Evolutionary conservation across 2,113 vertebrate genomes (phyloP).

Genomic region (Brachyhypopomus gauderio): DNA sequence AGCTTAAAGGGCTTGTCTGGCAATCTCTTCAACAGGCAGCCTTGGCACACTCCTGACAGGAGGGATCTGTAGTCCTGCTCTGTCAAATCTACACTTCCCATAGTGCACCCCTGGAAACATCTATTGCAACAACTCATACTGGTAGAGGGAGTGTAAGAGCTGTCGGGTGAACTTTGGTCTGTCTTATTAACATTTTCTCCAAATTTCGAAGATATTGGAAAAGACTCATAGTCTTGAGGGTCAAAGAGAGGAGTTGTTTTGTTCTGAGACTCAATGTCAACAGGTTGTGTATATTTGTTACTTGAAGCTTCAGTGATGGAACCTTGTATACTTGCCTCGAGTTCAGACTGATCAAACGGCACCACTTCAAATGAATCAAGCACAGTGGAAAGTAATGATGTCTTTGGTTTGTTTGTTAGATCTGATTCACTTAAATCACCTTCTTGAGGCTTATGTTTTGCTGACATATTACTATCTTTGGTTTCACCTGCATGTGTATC

Average conservation of each 20-base stretch:
- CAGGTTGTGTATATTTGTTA: not conserved
- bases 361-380: slow-evolving; percentile 26
- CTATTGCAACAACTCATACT: slow-evolving; percentile 43
- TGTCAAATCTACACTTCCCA: slow-evolving; percentile 60
- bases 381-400: not conserved
- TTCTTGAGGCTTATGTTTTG: no score
- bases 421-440: not conserved
- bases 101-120: slow-evolving; percentile 55
- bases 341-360: slow-evolving; percentile 12
- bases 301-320: not conserved
- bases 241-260: not conserved
- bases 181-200: not conserved
- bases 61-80: slow-evolving; percentile 79
- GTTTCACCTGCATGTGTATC: slow-evolving; percentile 34
- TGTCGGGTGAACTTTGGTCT: not conserved
- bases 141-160: not conserved
- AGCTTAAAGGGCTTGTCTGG: slow-evolving; percentile 76
- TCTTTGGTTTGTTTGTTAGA: not conserved
- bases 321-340: not conserved
- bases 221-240: not conserved
- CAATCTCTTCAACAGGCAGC: slow-evolving; percentile 81
- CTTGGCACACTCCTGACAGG: slow-evolving; percentile 81
- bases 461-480: not conserved
- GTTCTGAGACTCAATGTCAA: not conserved
- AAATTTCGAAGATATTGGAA: not conserved